Percentiles rank a stretch among this genome's conserved stretches.
Evolutionary conservation across 2,797 vertebrate species (phyloP).

Genomic region (Acrossocheilus fasciatus): DNA sequence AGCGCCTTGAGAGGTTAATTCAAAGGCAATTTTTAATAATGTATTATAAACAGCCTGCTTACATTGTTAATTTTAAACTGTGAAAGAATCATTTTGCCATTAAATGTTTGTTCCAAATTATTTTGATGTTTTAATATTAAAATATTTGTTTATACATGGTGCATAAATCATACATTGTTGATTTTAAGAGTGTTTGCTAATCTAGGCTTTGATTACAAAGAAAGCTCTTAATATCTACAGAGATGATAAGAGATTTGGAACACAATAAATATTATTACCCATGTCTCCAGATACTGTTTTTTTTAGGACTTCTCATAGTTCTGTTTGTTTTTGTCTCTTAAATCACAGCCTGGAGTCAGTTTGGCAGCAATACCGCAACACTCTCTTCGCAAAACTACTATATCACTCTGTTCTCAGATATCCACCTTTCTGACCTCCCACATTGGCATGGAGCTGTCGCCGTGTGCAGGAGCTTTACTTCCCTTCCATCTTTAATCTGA

Average conservation of each 20-base stretch:
- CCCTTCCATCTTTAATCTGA: constrained; percentile 58
- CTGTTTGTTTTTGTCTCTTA: constrained; percentile 36
- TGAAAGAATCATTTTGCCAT: neutral
- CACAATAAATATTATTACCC: neutral
- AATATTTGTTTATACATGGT: neutral
- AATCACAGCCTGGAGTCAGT: constrained; percentile 33
- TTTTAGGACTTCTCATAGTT: neutral
- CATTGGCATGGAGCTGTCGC: constrained; percentile 33
- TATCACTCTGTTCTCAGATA: constrained; percentile 45
- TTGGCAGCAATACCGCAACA: neutral
- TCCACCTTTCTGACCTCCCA: constrained; percentile 45
- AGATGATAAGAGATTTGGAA: too few relatives aligned
- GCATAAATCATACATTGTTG: neutral
- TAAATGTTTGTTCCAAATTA: neutral
- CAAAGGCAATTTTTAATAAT: constrained; percentile 25
- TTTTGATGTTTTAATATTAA: neutral
- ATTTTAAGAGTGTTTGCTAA: neutral
- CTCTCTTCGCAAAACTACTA: constrained; percentile 29
- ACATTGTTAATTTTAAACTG: neutral
- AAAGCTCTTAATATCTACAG: neutral
- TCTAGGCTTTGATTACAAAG: neutral
- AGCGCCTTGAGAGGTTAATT: constrained; percentile 22
- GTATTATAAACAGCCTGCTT: constrained; percentile 19
- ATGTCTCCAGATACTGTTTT: neutral
- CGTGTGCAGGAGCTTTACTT: constrained; percentile 51